A percentile compares a stretch with the other conserved stretches of the same genome.
Conservation (phyloP, 2,888 invertebrate genomes). For the Agrochola lychnidis region DNA sequence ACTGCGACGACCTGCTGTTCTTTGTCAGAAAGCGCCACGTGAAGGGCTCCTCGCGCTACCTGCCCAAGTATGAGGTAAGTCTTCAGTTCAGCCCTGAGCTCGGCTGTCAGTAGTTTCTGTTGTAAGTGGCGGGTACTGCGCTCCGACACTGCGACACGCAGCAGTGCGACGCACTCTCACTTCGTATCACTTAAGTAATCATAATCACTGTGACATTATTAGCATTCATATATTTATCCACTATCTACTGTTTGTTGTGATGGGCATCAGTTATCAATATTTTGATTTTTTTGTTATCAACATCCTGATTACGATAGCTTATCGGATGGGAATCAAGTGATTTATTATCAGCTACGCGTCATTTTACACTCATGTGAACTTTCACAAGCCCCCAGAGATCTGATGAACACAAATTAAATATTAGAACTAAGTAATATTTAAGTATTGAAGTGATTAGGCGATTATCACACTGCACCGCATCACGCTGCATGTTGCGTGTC, state of each 20-base stretch:
- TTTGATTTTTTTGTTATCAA: slow-evolving; percentile 20
- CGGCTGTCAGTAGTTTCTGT: neutral
- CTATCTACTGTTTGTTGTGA: slow-evolving; percentile 18
- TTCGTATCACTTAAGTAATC: neutral
- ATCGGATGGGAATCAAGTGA: slow-evolving; percentile 26
- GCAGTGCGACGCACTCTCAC: neutral
- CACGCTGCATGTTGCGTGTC: no score
- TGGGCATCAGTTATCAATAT: slow-evolving; percentile 17
- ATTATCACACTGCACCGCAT: no score
- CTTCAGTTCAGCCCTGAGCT: neutral
- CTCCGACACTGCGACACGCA: no score
- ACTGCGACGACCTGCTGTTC: slow-evolving; percentile 98
- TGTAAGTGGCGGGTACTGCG: neutral
- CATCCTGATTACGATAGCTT: slow-evolving; percentile 29
- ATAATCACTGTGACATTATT: slow-evolving; percentile 2
- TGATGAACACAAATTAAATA: slow-evolving; percentile 4
- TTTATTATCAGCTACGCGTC: slow-evolving; percentile 23
- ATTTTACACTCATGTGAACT: slow-evolving; percentile 3
- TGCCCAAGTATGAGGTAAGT: slow-evolving; percentile 96
- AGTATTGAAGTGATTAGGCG: slow-evolving; percentile 7
- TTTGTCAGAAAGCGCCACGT: slow-evolving; percentile 98
- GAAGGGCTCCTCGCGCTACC: slow-evolving; percentile 95
- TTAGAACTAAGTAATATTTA: neutral
- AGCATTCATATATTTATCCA: slow-evolving; percentile 2
- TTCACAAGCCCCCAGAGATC: neutral